A percentile compares a stretch with the other conserved stretches of the same genome.
Conservation (phyloP, 2,113 vertebrate species). For the Labeo catla region DNA sequence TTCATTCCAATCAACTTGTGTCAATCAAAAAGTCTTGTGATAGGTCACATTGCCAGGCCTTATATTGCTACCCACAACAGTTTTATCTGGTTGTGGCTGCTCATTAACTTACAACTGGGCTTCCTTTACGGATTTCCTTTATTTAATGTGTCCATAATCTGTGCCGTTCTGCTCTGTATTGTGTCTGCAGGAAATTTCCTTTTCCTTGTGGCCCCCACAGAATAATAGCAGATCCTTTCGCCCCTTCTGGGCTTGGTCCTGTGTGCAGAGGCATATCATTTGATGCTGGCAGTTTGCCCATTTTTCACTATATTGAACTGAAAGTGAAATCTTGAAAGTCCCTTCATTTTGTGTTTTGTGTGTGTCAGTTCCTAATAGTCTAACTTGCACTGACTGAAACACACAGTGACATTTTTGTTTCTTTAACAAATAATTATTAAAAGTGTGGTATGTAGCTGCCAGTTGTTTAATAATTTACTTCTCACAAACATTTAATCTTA, state of each 20-base stretch:
- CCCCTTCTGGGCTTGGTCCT: slow-evolving; percentile 54
- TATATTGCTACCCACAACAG: slow-evolving; percentile 2
- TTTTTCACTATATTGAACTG: slow-evolving; percentile 27
- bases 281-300: slow-evolving; percentile 60
- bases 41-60: not conserved
- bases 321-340: slow-evolving; percentile 46
- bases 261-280: slow-evolving; percentile 54
- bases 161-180: slow-evolving; percentile 53
- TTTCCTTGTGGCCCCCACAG: slow-evolving; percentile 68
- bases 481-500: not conserved
- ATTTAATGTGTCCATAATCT: slow-evolving; percentile 52
- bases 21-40: not conserved
- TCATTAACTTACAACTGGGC: slow-evolving; percentile 56
- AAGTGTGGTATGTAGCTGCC: not conserved
- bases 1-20: not conserved
- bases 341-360: not conserved
- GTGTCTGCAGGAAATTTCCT: slow-evolving; percentile 67
- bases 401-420: not conserved
- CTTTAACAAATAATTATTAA: not conserved
- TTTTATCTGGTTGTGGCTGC: slow-evolving; percentile 30
- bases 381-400: not conserved
- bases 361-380: not conserved
- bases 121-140: slow-evolving; percentile 60
- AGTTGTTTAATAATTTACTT: not conserved
- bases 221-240: slow-evolving; percentile 66